phyloP scores from a whole-genome alignment of 2,888 invertebrate genomes.

The Nebria salina region DNA sequence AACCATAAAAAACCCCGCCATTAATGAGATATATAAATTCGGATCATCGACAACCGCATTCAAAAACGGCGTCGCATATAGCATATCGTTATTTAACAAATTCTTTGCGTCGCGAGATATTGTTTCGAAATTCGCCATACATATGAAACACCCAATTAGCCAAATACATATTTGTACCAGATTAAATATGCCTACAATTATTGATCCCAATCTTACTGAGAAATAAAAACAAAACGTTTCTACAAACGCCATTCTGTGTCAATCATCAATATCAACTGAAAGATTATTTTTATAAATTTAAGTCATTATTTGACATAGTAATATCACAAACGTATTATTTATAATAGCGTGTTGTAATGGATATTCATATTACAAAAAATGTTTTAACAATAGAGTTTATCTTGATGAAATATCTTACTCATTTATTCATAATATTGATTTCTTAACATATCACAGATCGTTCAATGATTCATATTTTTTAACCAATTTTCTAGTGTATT shows the following conservation, averaged over 20 bases:
- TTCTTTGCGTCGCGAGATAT: conserved; percentile 5
- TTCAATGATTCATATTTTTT: not conserved
- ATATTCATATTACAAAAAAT: conserved; percentile 11
- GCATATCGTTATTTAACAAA: conserved; percentile 18
- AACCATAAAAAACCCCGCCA: conserved; percentile 33
- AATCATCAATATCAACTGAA: conserved; percentile 17
- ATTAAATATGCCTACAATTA: conserved; percentile 46
- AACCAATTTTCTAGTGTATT: not conserved
- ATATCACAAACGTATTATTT: not conserved
- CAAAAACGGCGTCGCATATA: conserved; percentile 17
- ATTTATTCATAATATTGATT: conserved; percentile 30
- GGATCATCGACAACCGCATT: conserved; percentile 26
- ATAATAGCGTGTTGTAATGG: conserved; percentile 37
- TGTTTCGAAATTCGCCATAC: conserved; percentile 16
- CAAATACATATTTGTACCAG: conserved; percentile 37
- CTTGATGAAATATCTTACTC: conserved; percentile 29
- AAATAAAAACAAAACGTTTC: conserved; percentile 47
- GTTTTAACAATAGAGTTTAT: conserved; percentile 34
- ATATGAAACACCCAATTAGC: conserved; percentile 15
- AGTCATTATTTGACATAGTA: conserved; percentile 11
- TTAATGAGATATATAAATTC: conserved; percentile 10
- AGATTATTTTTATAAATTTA: not conserved
- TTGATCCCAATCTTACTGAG: conserved; percentile 46
- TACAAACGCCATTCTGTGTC: conserved; percentile 43
- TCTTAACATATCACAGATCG: not conserved